Base-by-base conservation (phyloP, 2,113 vertebrate genomes). In the Gila orcuttii region DNA sequence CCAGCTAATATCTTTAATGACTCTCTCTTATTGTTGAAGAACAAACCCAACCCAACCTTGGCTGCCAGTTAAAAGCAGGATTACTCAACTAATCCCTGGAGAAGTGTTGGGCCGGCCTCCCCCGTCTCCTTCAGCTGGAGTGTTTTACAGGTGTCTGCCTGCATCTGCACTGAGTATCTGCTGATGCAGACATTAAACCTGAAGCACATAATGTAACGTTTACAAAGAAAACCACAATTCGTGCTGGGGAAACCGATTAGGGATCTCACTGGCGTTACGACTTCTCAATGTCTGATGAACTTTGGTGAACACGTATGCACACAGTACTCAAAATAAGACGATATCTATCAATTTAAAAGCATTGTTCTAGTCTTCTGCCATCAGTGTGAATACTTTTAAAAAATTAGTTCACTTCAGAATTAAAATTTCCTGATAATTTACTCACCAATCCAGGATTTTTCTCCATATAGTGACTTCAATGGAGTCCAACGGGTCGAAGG, bases 1-100 rank as follows among this genome's bases (percentile, higher is more conserved):
- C 77, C 77, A 79, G 23, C 33, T 62, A 79, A 62, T 79, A 79
- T 79, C 57, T 79, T 79, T 79, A 79, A 79, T 79, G 77, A 79
- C 57, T 79, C 57, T 79, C 52, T 79, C 3, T 2, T 62, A 79
- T 79, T 79, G 57, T 79, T 62, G 33, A 66, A 85, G 86, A 6
- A n/a, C 60, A 68, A 55, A 73, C 87, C 90, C 87, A 83, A 89
- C 89, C 89, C 89, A 92, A 90, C 89, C 91, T 86, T 84, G 89
- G 88, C 85, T 82, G 78, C 87, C 50, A 21, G n/a, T 76, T 50
- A 84, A 85, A 85, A 89, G 79, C 83, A 84, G 90, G 89, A 92
- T 92, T 90, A 94, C 62, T 68, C 52, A 39, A 66, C 81, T 62
- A 88, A 55, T 78, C 87, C 79, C 89, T 82, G 64, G 39, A 89